Evolutionary conservation across 64 coral and sea anemone genomes (phyloP).

Genomic region (Stichodactyla helianthus): DNA sequence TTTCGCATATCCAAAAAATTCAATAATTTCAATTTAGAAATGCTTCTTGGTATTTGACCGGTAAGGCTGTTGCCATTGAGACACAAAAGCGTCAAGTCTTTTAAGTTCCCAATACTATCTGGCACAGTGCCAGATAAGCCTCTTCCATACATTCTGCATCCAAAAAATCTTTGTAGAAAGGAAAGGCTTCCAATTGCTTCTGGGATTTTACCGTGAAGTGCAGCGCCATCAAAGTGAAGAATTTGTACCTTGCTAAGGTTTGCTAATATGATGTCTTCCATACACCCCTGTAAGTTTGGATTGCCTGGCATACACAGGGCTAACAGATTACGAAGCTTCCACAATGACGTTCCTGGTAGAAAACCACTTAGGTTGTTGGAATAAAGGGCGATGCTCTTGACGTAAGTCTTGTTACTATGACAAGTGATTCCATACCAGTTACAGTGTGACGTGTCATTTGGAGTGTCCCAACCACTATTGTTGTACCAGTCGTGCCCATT

Average conservation of each 20-base stretch:
- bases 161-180: conserved; percentile 11
- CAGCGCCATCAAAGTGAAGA: conserved; percentile 8
- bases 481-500: conserved; percentile 23
- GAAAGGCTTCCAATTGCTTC: not conserved
- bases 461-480: conserved; percentile 1
- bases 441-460: conserved; percentile 20
- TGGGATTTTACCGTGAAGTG: conserved; percentile 12
- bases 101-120: conserved; percentile 24
- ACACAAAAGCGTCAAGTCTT: not conserved
- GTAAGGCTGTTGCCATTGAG: conserved; percentile 23
- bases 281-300: conserved; percentile 3
- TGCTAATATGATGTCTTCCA: conserved; percentile 25
- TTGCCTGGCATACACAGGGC: conserved; percentile 22
- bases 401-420: conserved; percentile 24
- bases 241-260: conserved; percentile 18
- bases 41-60: conserved; percentile 36
- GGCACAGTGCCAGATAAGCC: conserved; percentile 32
- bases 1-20: conserved; percentile 16
- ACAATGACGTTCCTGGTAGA: conserved; percentile 14
- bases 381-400: conserved; percentile 36
- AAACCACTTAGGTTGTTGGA: conserved; percentile 31
- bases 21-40: conserved; percentile 15
- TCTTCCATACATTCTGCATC: not conserved
- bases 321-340: conserved; percentile 40
- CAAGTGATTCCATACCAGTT: conserved; percentile 43